Conservation (phyloP, 2,797 vertebrate genomes). For the Gadopsis marmoratus region DNA sequence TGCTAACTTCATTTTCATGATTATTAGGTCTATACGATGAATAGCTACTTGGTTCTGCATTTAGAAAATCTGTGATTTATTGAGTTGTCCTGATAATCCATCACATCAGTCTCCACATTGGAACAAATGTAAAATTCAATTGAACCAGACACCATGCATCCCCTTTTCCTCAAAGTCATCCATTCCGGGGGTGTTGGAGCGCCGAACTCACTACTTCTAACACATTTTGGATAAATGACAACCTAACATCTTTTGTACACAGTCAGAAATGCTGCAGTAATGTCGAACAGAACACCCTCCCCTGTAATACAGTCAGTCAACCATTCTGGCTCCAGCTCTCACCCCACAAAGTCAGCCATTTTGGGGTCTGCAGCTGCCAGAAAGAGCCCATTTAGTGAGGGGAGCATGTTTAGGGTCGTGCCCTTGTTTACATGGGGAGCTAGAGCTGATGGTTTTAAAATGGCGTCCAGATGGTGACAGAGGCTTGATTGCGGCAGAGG, state of each 20-base stretch:
- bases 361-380: conserved; percentile 77
- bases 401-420: conserved; percentile 81
- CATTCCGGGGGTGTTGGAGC: neutral
- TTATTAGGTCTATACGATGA: neutral
- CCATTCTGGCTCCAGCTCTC: conserved; percentile 67
- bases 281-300: conserved; percentile 46
- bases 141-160: neutral
- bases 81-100: conserved; percentile 16
- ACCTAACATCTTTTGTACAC: conserved; percentile 39
- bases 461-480: conserved; percentile 86
- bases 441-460: conserved; percentile 86
- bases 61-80: neutral
- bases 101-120: neutral
- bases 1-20: conserved; percentile 5
- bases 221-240: conserved; percentile 41
- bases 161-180: conserved; percentile 22
- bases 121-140: conserved; percentile 2
- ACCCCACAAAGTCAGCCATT: conserved; percentile 76
- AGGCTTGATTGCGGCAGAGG: conserved; percentile 80
- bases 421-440: conserved; percentile 83
- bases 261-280: conserved; percentile 49
- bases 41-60: neutral
- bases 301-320: conserved; percentile 42
- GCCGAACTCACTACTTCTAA: neutral
- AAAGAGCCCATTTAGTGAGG: conserved; percentile 78